These are phyloP conservation scores for Electrophaes corylata DNA, from an alignment of 2,888 invertebrate species.

Conservation along the genomic window DNA sequence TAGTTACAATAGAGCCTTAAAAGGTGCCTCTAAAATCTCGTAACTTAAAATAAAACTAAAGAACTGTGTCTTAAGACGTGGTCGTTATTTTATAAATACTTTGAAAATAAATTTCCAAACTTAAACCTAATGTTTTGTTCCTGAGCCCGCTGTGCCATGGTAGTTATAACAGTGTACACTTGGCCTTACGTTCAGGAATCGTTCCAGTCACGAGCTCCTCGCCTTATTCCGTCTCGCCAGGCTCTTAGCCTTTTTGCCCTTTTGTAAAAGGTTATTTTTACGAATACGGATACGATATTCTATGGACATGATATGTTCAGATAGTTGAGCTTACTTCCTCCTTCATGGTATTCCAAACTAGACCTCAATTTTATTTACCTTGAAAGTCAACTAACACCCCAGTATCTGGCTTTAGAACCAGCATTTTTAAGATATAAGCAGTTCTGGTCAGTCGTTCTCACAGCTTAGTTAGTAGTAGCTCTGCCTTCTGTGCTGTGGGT, in stretches of 20 bases:
- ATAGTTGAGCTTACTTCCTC: neutral
- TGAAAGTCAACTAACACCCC: neutral
- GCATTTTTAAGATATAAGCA: no score
- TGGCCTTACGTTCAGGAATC: conserved; percentile 39
- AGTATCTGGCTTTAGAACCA: neutral
- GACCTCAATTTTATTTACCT: neutral
- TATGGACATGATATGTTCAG: neutral
- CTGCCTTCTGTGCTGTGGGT: no score
- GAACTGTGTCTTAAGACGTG: no score
- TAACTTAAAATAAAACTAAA: no score
- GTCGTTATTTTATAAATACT: no score
- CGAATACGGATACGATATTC: conserved; percentile 31
- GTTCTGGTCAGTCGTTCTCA: no score
- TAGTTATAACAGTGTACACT: conserved; percentile 32
- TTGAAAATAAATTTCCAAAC: no score
- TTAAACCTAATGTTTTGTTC: no score
- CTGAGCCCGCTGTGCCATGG: no score
- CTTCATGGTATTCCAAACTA: neutral
- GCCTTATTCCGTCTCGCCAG: conserved; percentile 55
- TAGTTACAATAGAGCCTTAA: no score
- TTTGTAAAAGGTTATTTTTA: conserved; percentile 52
- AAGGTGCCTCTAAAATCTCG: no score
- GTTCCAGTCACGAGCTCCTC: conserved; percentile 71
- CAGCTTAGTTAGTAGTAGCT: no score
- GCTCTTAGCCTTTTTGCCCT: conserved; percentile 53